Conservation (phyloP, 2,113 vertebrate genomes). For the Zeus faber region DNA sequence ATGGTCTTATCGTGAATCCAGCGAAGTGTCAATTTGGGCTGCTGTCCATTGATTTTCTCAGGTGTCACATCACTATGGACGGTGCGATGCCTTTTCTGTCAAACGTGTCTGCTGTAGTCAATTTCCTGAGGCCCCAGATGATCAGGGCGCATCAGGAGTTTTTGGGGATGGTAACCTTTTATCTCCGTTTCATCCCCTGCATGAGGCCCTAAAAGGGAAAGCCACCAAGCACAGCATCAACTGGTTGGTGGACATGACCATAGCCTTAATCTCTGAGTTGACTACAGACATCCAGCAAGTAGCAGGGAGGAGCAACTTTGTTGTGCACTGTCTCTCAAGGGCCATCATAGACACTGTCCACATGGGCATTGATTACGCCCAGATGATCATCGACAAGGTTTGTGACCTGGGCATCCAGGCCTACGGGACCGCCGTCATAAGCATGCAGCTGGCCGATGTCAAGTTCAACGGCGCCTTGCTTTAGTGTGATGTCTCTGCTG, state of each 20-base stretch:
- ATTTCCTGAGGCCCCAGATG: not conserved
- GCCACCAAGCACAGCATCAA: not conserved
- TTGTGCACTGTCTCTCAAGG: not conserved
- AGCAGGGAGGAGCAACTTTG: not conserved
- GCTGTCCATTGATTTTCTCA: not conserved
- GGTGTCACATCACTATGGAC: not conserved
- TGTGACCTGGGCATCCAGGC: not conserved
- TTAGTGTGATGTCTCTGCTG: not conserved
- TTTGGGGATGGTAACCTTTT: slow-evolving; percentile 16
- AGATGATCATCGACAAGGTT: not conserved
- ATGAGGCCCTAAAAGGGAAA: not conserved
- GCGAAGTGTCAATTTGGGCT: slow-evolving; percentile 10
- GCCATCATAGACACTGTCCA: not conserved
- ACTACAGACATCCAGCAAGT: not conserved
- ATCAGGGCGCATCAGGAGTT: slow-evolving; percentile 7
- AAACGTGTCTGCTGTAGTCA: no score
- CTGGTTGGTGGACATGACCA: not conserved
- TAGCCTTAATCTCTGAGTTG: not conserved
- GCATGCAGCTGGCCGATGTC: not conserved
- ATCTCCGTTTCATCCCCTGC: not conserved
- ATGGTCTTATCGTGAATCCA: slow-evolving; percentile 1
- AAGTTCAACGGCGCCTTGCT: not conserved
- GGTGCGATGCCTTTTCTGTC: no score
- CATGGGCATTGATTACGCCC: not conserved
- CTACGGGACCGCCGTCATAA: not conserved